phyloP scores from a whole-genome alignment of 2,113 vertebrate genomes.

The Hymenochirus boettgeri region DNA sequence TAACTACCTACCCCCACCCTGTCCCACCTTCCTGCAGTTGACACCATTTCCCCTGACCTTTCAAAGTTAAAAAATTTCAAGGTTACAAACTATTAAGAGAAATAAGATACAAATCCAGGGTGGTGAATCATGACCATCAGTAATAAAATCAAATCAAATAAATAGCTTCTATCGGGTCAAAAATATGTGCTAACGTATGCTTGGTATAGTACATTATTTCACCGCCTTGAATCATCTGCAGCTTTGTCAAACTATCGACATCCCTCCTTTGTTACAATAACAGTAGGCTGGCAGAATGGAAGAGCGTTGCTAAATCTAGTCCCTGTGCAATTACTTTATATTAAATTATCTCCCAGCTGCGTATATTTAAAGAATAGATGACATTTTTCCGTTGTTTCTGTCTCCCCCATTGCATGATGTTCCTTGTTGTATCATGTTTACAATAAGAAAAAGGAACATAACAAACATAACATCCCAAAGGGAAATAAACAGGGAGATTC shows the following conservation, averaged over 20 bases:
- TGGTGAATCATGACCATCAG: too few species aligned
- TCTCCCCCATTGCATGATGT: conserved; percentile 3
- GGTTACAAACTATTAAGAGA: too few species aligned
- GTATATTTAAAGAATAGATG: conserved; percentile 31
- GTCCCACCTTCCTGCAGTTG: too few species aligned
- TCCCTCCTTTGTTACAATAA: conserved; percentile 27
- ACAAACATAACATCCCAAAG: too few species aligned
- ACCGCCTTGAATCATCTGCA: conserved; percentile 21
- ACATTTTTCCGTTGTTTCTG: conserved; percentile 13
- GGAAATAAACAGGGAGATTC: too few species aligned
- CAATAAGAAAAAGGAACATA: neutral
- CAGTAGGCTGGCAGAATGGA: conserved; percentile 18
- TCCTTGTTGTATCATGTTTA: conserved; percentile 12
- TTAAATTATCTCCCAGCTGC: conserved; percentile 36
- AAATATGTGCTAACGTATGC: conserved; percentile 25
- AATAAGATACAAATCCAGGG: too few species aligned
- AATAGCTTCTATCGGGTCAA: too few species aligned
- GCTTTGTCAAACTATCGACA: conserved; percentile 11
- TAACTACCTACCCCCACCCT: too few species aligned
- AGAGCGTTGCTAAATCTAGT: neutral
- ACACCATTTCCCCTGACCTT: too few species aligned
- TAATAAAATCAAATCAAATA: too few species aligned
- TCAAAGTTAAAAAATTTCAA: too few species aligned
- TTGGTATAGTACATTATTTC: conserved; percentile 27
- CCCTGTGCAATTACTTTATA: conserved; percentile 30